Base-by-base conservation (phyloP, 2,797 vertebrate genomes). In the Ctenopoma multispine region DNA sequence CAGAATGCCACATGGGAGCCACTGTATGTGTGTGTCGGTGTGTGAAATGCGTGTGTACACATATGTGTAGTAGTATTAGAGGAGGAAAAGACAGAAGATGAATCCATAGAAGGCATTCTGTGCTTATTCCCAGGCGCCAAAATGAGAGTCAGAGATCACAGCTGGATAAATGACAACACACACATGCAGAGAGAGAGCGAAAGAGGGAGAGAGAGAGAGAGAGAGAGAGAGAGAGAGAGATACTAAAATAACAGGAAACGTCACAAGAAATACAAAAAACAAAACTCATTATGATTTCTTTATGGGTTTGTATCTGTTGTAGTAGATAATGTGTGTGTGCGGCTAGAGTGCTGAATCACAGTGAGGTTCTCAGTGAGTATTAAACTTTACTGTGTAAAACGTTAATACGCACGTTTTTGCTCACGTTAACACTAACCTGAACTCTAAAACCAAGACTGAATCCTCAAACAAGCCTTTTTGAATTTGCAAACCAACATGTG, bases 1-100 rank as follows among this genome's bases (percentile, higher is more conserved):
- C 84, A 89, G 64, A 80, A 58, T 53, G 15, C 83, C 79, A 85
- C 80, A 86, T 87, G 87, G 79, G 70, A 70, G 60, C 77, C 53
- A 38, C 51, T 77, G 56, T 69, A 50, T 77, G 74, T 75, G 61
- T 68, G 72, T 79, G 74, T 69, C 64, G 73, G 55, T 60, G 65
- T 61, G 64, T 38, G 12, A 38, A 38, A 3, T 61, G 49, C 65
- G 59, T 63, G 51, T 57, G 67, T 63, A 48, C 23, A 48, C 49
- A 51, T 36, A 18, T 36, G 23, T 20, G 31, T 40, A 50, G 13
- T 68, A 4, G 8, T 41, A 43, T 3, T 18, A 31, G 36, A 11
- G 11, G n/a, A 10, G 10, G n/a, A n/a, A 27, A 53, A 50, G 50
- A 40, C 20, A 53, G 55, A 24, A 58, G 66, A 79, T 57, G 40